These are phyloP conservation scores for Fragum sueziense DNA, from an alignment of 2,888 invertebrate species.

Conservation along the genomic window DNA sequence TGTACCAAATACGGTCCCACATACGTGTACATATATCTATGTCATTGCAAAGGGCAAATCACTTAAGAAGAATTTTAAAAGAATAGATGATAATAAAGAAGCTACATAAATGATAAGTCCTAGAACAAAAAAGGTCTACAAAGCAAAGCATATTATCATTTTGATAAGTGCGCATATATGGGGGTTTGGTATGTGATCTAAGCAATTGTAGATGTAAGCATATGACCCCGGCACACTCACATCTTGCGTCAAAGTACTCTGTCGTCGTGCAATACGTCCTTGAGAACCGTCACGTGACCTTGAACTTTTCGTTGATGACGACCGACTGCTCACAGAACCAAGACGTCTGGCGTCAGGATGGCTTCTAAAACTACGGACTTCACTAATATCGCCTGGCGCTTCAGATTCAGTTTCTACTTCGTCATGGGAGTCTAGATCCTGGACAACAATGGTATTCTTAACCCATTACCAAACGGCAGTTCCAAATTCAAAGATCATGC, in stretches of 20 bases:
- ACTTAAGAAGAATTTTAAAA: too few relatives aligned
- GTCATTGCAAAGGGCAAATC: too few relatives aligned
- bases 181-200: background rate
- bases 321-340: constrained; percentile 53
- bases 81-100: too few relatives aligned
- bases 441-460: constrained; percentile 6
- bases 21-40: too few relatives aligned
- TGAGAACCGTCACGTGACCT: constrained; percentile 61
- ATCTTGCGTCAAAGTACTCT: constrained; percentile 58
- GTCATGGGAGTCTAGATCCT: constrained; percentile 76
- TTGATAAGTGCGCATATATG: background rate
- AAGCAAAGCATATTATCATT: too few relatives aligned
- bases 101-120: too few relatives aligned
- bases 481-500: too few relatives aligned
- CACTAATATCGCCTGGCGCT: constrained; percentile 44
- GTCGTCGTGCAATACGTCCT: constrained; percentile 35
- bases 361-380: constrained; percentile 53
- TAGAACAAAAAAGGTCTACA: too few relatives aligned
- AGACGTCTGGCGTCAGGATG: constrained; percentile 46
- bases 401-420: constrained; percentile 76
- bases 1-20: too few relatives aligned
- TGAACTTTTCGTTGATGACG: constrained; percentile 68
- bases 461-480: too few relatives aligned
- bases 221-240: constrained; percentile 51
- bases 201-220: too few relatives aligned